Evolutionary conservation across 2,888 invertebrate species (phyloP).

Genomic region (Erebia palarica): DNA sequence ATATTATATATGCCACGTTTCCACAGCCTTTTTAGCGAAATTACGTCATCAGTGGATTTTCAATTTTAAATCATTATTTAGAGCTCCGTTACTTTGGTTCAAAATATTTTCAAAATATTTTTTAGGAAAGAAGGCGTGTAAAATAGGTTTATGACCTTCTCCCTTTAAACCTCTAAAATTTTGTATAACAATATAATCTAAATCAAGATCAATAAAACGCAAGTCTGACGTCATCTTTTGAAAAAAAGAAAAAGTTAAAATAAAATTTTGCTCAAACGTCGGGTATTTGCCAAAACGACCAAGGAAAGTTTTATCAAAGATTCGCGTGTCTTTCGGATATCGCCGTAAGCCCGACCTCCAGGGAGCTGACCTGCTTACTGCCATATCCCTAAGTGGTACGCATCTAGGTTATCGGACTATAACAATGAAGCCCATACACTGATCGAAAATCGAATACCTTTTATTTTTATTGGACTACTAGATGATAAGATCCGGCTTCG

Average conservation of each 20-base stretch:
- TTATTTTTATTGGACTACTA: constrained; percentile 14
- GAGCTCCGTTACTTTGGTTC: too few species aligned
- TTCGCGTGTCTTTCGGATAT: constrained; percentile 63
- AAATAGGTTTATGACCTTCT: too few species aligned
- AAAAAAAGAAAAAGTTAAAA: not conserved
- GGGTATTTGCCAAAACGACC: not conserved
- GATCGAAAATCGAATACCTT: constrained; percentile 47
- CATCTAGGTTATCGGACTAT: constrained; percentile 72
- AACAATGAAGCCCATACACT: constrained; percentile 55
- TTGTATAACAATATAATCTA: not conserved
- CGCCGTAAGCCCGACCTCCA: constrained; percentile 61
- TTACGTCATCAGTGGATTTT: too few species aligned
- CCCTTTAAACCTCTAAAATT: not conserved
- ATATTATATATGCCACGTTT: too few species aligned
- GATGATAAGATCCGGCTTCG: not conserved
- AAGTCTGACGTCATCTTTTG: not conserved
- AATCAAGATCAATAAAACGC: too few species aligned
- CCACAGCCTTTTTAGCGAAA: too few species aligned
- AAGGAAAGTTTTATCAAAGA: constrained; percentile 19
- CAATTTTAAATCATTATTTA: too few species aligned
- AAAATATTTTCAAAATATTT: too few species aligned
- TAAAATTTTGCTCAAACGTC: not conserved
- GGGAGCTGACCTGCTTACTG: constrained; percentile 70
- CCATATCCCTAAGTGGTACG: constrained; percentile 73
- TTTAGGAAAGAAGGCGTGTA: too few species aligned